Evolutionary conservation across 2,888 invertebrate genomes (phyloP), one percentile per base, ranked within the genome.

Genomic region (Athalia rosae): DNA sequence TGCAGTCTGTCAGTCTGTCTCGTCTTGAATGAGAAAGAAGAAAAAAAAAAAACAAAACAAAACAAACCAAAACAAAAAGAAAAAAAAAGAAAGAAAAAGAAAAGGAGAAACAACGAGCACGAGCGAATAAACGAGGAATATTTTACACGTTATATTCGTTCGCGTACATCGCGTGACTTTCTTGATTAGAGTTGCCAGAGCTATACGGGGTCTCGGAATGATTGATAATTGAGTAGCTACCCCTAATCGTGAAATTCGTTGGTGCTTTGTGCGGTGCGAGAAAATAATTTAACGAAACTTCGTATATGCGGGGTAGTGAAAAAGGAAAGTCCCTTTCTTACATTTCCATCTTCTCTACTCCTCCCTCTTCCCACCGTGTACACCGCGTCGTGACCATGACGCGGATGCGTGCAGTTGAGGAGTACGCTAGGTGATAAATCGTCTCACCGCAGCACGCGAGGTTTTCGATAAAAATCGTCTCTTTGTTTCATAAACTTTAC

Each of bases 241-340:
- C 62, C 62, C n/a, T 28, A 28, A 28, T 28, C 28, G 28, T 28
- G 28, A 28, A 28, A 62, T 43, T 43, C 58, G 15, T 28, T 43
- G 62, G 8, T 61, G 11, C 8, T 62, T 56, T 59, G 28, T 28
- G 28, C 2, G n/a, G n/a, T n/a, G 28, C 28, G 28, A 28, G 28
- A 28, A 28, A 28, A 28, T 28, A 28, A 28, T 28, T 28, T 28
- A 2, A 28, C 28, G 28, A 28, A 28, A 28, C 28, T 77, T 53
- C n/a, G 15, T 11, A 56, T 59, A 47, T 15, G n/a, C 45, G 43
- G 74, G n/a, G n/a, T n/a, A n/a, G 56, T 28, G 48, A 53, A 45
- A 71, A 53, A 64, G 43, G 73, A 53, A 63, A 63, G 45, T 50
- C 13, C 43, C 63, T 56, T 50, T 71, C 56, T 62, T 53, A 15